Percentiles rank a stretch among this genome's conserved stretches.
Evolutionary conservation across 2,888 invertebrate genomes (phyloP).

Genomic region (Anthrax anthrax): DNA sequence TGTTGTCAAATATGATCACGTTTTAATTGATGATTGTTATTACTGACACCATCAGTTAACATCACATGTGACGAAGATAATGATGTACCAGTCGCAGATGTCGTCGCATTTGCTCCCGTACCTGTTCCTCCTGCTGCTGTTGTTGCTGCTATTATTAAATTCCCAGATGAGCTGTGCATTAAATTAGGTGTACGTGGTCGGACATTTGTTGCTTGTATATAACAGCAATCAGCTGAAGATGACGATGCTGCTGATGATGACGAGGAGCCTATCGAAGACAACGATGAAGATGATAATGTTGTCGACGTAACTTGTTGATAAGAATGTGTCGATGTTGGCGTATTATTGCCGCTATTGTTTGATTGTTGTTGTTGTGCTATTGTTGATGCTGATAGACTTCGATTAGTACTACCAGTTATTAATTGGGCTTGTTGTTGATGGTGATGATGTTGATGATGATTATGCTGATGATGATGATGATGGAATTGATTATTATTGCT

Average conservation of each 20-base stretch:
- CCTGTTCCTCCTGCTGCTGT: not conserved
- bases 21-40: slow-evolving; percentile 7
- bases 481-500: slow-evolving; percentile 3
- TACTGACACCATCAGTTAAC: slow-evolving; percentile 5
- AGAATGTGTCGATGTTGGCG: slow-evolving; percentile 10
- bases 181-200: slow-evolving; percentile 7
- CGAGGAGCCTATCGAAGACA: slow-evolving; percentile 6
- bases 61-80: not conserved
- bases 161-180: not conserved
- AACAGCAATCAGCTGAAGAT: slow-evolving; percentile 17
- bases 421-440: slow-evolving; percentile 17
- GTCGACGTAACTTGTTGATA: slow-evolving; percentile 2
- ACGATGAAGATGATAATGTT: slow-evolving; percentile 6
- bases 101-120: not conserved
- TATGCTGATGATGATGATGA: not conserved
- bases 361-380: slow-evolving; percentile 20
- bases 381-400: slow-evolving; percentile 16
- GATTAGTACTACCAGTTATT: slow-evolving; percentile 19
- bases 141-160: not conserved
- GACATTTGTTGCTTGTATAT: slow-evolving; percentile 13
- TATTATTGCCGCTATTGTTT: slow-evolving; percentile 15
- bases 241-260: slow-evolving; percentile 3
- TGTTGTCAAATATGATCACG: slow-evolving; percentile 9
- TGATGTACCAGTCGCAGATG: not conserved
- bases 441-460: slow-evolving; percentile 11